Base-by-base conservation (phyloP, 2,888 invertebrate genomes). In the Plebejus anna region DNA sequence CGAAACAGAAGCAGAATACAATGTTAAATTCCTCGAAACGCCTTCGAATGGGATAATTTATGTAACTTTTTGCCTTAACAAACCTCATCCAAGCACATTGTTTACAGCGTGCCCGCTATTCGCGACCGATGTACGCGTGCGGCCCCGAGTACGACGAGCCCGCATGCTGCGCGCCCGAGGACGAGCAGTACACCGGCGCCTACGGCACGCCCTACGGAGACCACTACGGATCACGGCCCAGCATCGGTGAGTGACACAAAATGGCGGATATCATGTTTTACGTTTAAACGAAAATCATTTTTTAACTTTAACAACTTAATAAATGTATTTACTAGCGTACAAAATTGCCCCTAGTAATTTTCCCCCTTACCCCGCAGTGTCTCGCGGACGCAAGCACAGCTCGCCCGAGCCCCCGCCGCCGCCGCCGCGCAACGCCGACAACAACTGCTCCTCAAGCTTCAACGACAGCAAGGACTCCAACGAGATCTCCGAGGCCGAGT, bases 391-490 rank as follows among this genome's bases (percentile, higher is more conserved):
- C 84, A 92, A 92, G 79, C 91, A 91, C 89, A 90, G 87, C 78
- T 92, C 88, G 81, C 90, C 95, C 84, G 95, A 95, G 89, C 95
- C 95, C 75, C 95, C 95, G 82, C 95, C 95, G 94, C 98, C 96
- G 81, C 98, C 96, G 84, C 97, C 96, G 86, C 96, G 96, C 87
- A 97, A 97, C 90, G 97, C 97, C 83, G 95, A 95, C 87, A 96
- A 96, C 89, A 97, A 97, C 94, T 97, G 94, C 88, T 96, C 96
- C 84, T 96, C 97, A 83, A 95, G 95, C 72, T 98, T 98, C 94
- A 98, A 98, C 92, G 98, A 98, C 90, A 97, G 97, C 88, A 98
- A 98, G 94, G 98, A 98, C 90, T 98, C 98, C 91, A 98, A 98
- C 94, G 98, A 98, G 93, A 97, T 98, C 91, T 98, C 97, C 87